A percentile compares a stretch with the other conserved stretches of the same genome.
These are phyloP conservation scores for Ancistrus triradiatus DNA, from an alignment of 2,113 vertebrate genomes.

Conservation along the genomic window DNA sequence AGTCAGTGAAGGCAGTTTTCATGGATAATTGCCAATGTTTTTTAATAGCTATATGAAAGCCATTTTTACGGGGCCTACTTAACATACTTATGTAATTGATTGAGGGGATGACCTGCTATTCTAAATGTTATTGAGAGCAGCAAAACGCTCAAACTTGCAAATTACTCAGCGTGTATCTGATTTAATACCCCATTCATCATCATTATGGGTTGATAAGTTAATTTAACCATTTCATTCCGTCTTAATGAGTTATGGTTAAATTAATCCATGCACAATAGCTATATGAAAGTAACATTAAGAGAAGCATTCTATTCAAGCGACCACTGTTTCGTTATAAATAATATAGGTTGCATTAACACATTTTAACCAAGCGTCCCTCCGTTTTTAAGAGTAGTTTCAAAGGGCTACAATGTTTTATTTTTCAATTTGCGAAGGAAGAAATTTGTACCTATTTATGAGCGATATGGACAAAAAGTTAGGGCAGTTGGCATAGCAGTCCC, in stretches of 20 bases:
- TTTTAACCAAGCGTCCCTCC: too few species aligned
- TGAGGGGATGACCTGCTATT: conserved; percentile 99
- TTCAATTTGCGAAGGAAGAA: too few species aligned
- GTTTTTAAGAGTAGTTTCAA: too few species aligned
- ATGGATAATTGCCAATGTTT: conserved; percentile 99
- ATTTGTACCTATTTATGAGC: too few species aligned
- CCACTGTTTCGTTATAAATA: too few species aligned
- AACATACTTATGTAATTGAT: conserved; percentile 98
- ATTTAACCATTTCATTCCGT: conserved; percentile 99
- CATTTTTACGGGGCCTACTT: conserved; percentile 87
- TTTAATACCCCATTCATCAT: conserved; percentile 99
- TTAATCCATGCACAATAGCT: conserved; percentile 98
- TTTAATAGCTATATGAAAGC: conserved; percentile 99
- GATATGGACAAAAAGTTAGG: too few species aligned
- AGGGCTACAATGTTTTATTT: too few species aligned
- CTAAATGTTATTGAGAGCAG: conserved; percentile 99
- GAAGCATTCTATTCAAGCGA: too few species aligned
- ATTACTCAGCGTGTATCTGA: conserved; percentile 99
- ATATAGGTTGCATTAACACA: too few species aligned
- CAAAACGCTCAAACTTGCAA: conserved; percentile 99
- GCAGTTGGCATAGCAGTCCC: too few species aligned
- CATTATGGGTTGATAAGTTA: conserved; percentile 99
- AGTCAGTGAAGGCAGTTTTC: conserved; percentile 98
- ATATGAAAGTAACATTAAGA: conserved; percentile 99
- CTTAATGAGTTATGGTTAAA: conserved; percentile 99